Conservation (phyloP, 2,113 vertebrate species). For the Tachycineta bicolor region DNA sequence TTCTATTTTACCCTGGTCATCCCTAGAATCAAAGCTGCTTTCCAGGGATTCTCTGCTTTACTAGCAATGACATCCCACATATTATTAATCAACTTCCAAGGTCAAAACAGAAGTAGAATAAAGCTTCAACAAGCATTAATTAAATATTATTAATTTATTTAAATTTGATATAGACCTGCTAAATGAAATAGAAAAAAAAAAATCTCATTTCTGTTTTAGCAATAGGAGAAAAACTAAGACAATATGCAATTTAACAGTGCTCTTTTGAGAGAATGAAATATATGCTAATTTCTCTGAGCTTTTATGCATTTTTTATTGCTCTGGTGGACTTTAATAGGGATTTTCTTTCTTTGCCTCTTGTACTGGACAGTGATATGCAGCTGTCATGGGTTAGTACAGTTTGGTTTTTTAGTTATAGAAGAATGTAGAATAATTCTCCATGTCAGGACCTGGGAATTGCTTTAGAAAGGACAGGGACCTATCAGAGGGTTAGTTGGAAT, state of each 20-base stretch:
- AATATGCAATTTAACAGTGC: neutral
- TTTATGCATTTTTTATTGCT: conserved; percentile 20
- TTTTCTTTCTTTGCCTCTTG: neutral
- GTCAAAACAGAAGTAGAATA: conserved; percentile 6
- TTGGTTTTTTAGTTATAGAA: too few species aligned
- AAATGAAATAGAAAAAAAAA: neutral
- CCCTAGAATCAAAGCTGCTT: neutral
- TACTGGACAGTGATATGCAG: neutral
- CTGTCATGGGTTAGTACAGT: too few species aligned
- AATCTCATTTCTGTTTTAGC: neutral
- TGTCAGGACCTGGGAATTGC: too few species aligned
- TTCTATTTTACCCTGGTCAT: neutral
- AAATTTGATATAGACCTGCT: neutral
- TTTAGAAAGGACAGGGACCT: too few species aligned
- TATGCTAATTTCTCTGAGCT: neutral
- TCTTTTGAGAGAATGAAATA: neutral
- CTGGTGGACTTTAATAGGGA: neutral
- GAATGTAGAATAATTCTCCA: too few species aligned
- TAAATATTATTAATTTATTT: neutral
- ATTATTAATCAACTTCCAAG: neutral
- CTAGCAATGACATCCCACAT: neutral
- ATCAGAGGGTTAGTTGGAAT: too few species aligned
- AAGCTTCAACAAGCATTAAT: conserved; percentile 2
- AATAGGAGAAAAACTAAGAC: neutral
- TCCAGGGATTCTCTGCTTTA: neutral